These are phyloP conservation scores for Caradrina clavipalpis DNA, from an alignment of 2,888 invertebrate species.

Conservation along the genomic window DNA sequence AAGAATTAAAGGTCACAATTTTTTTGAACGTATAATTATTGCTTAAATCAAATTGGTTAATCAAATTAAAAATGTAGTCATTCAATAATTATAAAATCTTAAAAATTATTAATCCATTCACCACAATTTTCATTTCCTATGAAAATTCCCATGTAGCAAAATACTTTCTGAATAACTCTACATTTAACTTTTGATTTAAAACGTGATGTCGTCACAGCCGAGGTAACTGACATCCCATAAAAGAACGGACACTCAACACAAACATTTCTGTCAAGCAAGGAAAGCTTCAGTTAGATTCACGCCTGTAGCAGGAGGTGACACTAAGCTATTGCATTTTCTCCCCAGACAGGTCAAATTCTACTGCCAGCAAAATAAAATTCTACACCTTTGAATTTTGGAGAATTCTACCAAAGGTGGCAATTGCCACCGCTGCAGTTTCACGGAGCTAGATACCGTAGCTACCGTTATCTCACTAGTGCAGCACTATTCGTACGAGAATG, in stretches of 20 bases:
- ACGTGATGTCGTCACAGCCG: too few relatives aligned
- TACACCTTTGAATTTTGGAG: conserved; percentile 30
- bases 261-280: background rate
- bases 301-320: conserved; percentile 23
- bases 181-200: too few relatives aligned
- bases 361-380: conserved; percentile 33
- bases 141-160: too few relatives aligned
- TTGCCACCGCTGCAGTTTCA: conserved; percentile 20
- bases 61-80: too few relatives aligned
- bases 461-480: conserved; percentile 35
- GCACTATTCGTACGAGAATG: conserved; percentile 11
- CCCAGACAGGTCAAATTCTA: conserved; percentile 15
- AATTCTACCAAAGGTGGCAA: conserved; percentile 25
- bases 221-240: background rate
- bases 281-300: conserved; percentile 5
- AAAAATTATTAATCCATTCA: too few relatives aligned
- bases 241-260: background rate
- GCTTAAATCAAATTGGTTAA: too few relatives aligned
- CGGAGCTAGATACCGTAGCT: conserved; percentile 11
- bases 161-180: too few relatives aligned
- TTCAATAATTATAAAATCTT: too few relatives aligned
- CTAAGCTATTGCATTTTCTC: conserved; percentile 37
- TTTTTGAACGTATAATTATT: too few relatives aligned
- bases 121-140: too few relatives aligned
- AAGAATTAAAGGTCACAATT: too few relatives aligned